These are phyloP conservation scores for Atrichornis clamosus DNA, from an alignment of 2,113 vertebrate genomes.

Conservation along the genomic window DNA sequence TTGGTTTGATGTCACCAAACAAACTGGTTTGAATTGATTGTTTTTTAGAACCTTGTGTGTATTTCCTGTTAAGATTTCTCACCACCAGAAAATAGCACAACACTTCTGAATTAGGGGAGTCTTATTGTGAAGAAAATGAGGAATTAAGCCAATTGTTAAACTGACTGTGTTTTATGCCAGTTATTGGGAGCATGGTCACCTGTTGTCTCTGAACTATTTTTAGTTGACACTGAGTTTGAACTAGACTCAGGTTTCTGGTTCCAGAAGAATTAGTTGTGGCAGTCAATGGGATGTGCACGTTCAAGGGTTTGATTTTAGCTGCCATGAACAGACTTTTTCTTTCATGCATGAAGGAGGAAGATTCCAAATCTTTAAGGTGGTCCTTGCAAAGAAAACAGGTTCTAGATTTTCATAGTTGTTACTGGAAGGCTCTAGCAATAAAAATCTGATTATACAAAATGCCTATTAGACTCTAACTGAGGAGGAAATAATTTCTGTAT, in stretches of 20 bases:
- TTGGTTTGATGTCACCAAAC: not conserved
- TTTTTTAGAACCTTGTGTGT: not conserved
- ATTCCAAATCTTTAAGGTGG: not conserved
- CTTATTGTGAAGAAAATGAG: not conserved
- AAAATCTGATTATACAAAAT: not conserved
- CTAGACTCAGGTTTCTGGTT: not conserved
- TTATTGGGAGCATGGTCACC: not conserved
- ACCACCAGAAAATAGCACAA: not conserved
- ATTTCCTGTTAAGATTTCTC: not conserved
- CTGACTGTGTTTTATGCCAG: not conserved
- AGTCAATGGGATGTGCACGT: not conserved
- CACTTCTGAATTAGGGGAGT: not conserved
- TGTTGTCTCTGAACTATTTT: not conserved
- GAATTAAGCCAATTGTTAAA: conserved; percentile 7
- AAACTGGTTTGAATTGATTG: conserved; percentile 1
- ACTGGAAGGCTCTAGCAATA: not conserved
- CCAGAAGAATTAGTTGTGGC: not conserved
- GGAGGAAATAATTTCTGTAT: not conserved
- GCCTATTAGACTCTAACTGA: not conserved
- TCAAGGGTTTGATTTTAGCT: not conserved
- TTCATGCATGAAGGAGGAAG: not conserved
- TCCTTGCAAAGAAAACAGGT: not conserved
- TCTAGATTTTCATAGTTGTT: not conserved
- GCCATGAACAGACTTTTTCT: not conserved
- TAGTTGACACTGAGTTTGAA: conserved; percentile 20